These are phyloP conservation scores for Tangara arthus DNA, from an alignment of 2,797 vertebrate species.

Conservation along the genomic window DNA sequence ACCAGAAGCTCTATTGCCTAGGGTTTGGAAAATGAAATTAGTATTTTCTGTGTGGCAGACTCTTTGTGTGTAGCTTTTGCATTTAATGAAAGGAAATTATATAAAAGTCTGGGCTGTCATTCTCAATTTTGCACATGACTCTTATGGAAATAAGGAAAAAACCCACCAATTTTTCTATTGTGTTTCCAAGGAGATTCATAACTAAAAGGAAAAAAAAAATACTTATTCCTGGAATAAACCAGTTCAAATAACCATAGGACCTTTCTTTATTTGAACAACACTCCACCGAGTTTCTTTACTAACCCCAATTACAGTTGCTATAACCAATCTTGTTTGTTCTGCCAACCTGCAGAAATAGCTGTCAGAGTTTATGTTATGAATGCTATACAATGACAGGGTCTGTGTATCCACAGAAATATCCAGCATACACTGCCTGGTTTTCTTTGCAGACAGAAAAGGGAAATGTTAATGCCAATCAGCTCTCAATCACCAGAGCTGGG, in stretches of 20 bases:
- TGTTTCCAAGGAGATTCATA: not conserved
- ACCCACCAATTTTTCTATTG: not conserved
- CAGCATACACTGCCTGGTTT: not conserved
- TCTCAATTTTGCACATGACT: slow-evolving; percentile 7
- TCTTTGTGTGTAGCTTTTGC: slow-evolving; percentile 16
- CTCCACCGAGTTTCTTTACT: not conserved
- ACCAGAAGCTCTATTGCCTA: not conserved
- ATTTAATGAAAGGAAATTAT: slow-evolving; percentile 28
- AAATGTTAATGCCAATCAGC: not conserved
- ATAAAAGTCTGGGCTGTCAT: slow-evolving; percentile 5
- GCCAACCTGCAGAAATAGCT: slow-evolving; percentile 22
- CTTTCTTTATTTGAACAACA: not conserved
- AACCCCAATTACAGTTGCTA: not conserved
- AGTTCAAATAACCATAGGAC: not conserved
- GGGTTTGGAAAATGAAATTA: not conserved
- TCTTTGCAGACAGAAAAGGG: not conserved
- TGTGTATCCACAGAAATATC: not conserved
- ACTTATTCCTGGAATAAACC: not conserved
- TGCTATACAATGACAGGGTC: not conserved
- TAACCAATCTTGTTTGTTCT: slow-evolving; percentile 22
- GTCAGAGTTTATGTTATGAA: not conserved
- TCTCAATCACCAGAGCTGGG: not conserved
- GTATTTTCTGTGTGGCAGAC: not conserved
- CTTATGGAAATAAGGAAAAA: slow-evolving; percentile 40
- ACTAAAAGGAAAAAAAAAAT: not conserved